Base-by-base conservation (phyloP, 2,797 vertebrate species). In the Gymnothorax javanicus region DNA sequence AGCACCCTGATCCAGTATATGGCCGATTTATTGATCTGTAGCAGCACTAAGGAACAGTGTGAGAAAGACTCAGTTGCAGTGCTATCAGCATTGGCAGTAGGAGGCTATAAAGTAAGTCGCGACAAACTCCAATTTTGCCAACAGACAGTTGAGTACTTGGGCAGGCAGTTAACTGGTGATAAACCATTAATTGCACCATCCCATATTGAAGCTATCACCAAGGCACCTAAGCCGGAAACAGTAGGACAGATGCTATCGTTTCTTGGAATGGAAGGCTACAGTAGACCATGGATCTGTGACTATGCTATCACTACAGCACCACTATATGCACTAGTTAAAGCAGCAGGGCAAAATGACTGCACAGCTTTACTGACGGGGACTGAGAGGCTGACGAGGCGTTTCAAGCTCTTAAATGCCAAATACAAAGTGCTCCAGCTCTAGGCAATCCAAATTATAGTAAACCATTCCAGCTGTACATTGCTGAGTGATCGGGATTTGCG, bases 181-280 rank as follows among this genome's bases (percentile, higher is more conserved):
- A 58, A 57, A 58, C 58, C n/a, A 83, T n/a, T 1, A n/a, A 83
- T 57, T 57, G 56, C 81, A 0, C 23, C 56, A 12, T n/a, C 23
- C 25, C 81, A 83, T 8, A 7, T 83, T 57, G 81, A 83, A 9
- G 81, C 54, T 11, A 58, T 83, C 6, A 23, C 5, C 79, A 82
- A 82, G 3, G 17, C 17, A 54, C 33, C 50, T 4, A 7, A 52
- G 13, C 79, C 79, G 1, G 43, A 82, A 43, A 82, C 79, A 56
- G 79, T 84, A 11, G 33, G n/a, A 27, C 25, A 84, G 11, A 64
- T 84, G 83, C 57, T 67, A 9, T 60, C 83, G 1, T 84, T 84
- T 25, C 23, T 84, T 8, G 58, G 83, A 64, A 84, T 67, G 20
- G 59, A 1, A 64, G 23, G 25, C 25, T 17, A 43, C 33, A 79